A percentile compares a stretch with the other conserved stretches of the same genome.
Conservation (phyloP, 2,888 invertebrate species). For the Drosophila antonietae region DNA sequence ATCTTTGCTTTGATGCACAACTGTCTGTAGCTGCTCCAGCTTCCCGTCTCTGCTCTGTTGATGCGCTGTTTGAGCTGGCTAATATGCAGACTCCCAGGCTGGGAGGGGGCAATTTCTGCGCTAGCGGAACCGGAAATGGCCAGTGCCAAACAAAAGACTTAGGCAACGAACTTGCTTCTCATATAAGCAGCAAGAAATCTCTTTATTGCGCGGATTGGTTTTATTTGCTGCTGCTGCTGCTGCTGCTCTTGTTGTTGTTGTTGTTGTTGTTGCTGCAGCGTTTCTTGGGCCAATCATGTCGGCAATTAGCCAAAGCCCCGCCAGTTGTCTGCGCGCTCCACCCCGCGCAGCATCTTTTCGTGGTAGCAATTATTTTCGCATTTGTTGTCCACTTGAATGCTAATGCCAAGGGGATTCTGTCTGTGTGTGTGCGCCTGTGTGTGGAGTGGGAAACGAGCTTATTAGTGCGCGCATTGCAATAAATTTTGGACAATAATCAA, state of each 20-base stretch:
- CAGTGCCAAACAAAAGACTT: conserved; percentile 46
- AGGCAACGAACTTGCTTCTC: conserved; percentile 46
- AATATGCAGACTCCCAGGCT: conserved; percentile 21
- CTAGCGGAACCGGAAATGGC: conserved; percentile 73
- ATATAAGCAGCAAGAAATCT: conserved; percentile 33
- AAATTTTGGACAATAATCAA: conserved; percentile 75
- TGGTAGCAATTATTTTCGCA: conserved; percentile 84
- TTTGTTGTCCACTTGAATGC: conserved; percentile 82
- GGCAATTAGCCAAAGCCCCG: conserved; percentile 60
- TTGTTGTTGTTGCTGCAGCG: neutral
- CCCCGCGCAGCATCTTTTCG: conserved; percentile 51
- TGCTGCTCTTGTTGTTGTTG: conserved; percentile 9
- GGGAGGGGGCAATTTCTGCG: neutral
- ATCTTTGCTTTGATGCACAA: conserved; percentile 61
- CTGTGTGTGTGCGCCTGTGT: neutral
- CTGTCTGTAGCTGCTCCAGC: neutral
- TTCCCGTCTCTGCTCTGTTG: neutral
- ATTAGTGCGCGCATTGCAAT: conserved; percentile 75
- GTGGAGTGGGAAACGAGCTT: conserved; percentile 63
- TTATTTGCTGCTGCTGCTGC: conserved; percentile 17
- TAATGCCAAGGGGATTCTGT: conserved; percentile 58
- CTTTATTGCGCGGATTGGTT: conserved; percentile 48
- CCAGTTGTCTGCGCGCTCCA: conserved; percentile 7
- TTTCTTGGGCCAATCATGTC: conserved; percentile 55
- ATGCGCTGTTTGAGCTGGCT: conserved; percentile 36